Conservation (phyloP, 2,113 vertebrate genomes). For the Pontoporia blainvillei region DNA sequence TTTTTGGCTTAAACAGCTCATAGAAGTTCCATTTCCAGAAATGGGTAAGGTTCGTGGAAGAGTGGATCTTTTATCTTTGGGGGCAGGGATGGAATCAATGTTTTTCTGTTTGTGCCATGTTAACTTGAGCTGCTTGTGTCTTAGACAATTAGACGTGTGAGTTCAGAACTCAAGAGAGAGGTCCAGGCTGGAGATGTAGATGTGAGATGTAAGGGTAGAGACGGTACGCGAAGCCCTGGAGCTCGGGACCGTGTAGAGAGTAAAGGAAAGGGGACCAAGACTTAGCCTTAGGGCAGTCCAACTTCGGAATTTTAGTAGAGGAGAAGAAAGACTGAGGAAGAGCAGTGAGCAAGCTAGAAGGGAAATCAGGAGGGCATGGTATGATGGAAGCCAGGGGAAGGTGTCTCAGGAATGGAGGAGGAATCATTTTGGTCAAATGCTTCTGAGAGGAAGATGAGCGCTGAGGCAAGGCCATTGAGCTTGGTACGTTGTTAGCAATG, state of each 20-base stretch:
- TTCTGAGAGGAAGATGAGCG: background rate
- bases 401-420: background rate
- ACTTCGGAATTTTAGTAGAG: background rate
- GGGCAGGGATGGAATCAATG: background rate
- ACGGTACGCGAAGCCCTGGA: background rate
- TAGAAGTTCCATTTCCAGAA: background rate
- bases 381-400: background rate
- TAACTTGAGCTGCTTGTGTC: background rate
- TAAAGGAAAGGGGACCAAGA: background rate
- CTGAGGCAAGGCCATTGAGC: background rate
- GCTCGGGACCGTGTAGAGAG: background rate
- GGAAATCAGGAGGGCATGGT: background rate
- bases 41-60: background rate
- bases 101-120: conserved; percentile 21
- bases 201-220: background rate
- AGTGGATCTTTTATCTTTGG: background rate
- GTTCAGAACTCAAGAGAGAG: background rate
- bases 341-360: background rate
- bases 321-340: background rate
- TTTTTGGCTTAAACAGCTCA: background rate
- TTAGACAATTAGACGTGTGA: background rate
- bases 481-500: background rate
- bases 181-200: background rate
- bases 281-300: background rate
- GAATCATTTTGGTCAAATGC: background rate